Percentiles rank a stretch among this genome's conserved stretches.
Conservation (phyloP, 1,140 invertebrate species). For the Triops longicaudatus region DNA sequence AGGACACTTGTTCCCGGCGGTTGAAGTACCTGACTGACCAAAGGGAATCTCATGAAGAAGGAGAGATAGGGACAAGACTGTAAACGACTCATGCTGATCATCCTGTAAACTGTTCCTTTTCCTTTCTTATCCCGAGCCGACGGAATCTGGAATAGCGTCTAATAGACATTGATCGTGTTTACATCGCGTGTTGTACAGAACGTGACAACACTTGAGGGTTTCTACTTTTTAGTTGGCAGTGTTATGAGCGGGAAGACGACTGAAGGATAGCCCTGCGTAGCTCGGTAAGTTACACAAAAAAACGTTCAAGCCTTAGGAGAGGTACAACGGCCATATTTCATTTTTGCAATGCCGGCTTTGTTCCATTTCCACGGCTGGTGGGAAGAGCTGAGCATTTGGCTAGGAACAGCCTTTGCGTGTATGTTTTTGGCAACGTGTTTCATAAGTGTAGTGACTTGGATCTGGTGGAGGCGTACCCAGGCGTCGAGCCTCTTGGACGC, state of each 20-base stretch:
- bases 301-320: too few species aligned
- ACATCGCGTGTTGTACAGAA: too few species aligned
- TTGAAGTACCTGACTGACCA: background rate
- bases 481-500: background rate
- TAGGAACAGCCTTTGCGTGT: background rate
- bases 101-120: background rate
- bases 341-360: background rate
- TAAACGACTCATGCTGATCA: background rate
- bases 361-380: background rate
- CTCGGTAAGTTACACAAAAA: too few species aligned
- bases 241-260: too few species aligned
- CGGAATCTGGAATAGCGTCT: too few species aligned
- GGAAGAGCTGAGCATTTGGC: background rate
- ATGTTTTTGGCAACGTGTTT: background rate
- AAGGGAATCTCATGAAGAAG: background rate
- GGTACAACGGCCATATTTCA: background rate
- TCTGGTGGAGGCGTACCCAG: background rate
- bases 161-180: too few species aligned
- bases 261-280: too few species aligned
- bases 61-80: background rate
- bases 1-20: background rate
- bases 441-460: background rate
- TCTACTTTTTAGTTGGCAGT: too few species aligned
- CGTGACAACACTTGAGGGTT: too few species aligned
- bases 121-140: background rate